Evolutionary conservation across 2,113 vertebrate genomes (phyloP).

Genomic region (Odocoileus hemionus): DNA sequence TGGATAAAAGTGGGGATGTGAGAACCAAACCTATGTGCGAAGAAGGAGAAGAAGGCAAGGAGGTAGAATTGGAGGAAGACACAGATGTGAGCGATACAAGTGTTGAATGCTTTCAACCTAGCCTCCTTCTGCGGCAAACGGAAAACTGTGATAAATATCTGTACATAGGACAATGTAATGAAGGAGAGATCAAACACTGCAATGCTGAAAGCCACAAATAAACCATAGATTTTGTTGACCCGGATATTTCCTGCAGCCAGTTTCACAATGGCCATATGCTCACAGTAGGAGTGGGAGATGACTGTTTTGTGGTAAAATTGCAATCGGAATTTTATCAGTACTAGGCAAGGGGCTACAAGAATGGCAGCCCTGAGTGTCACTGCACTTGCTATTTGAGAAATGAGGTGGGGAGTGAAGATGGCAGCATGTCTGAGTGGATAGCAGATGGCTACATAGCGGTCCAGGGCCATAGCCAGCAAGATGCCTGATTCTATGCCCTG

Average conservation of each 20-base stretch:
- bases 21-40: background rate
- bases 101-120: background rate
- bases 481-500: conserved; percentile 15
- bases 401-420: background rate
- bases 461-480: conserved; percentile 34
- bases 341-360: background rate
- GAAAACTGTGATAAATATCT: background rate
- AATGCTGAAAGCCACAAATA: background rate
- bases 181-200: background rate
- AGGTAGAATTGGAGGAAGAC: background rate
- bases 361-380: background rate
- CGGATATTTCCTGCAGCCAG: background rate
- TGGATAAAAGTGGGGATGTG: background rate
- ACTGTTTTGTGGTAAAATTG: background rate
- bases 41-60: background rate
- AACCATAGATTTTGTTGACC: background rate
- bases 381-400: background rate
- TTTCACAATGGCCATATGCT: background rate
- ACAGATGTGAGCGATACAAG: background rate
- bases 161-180: background rate
- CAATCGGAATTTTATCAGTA: background rate
- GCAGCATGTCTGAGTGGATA: background rate
- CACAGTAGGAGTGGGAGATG: background rate
- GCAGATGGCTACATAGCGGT: conserved; percentile 36
- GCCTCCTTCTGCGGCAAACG: background rate